A percentile compares a stretch with the other conserved stretches of the same genome.
Conservation (phyloP, 2,888 invertebrate genomes). For the Deroplatys truncata region DNA sequence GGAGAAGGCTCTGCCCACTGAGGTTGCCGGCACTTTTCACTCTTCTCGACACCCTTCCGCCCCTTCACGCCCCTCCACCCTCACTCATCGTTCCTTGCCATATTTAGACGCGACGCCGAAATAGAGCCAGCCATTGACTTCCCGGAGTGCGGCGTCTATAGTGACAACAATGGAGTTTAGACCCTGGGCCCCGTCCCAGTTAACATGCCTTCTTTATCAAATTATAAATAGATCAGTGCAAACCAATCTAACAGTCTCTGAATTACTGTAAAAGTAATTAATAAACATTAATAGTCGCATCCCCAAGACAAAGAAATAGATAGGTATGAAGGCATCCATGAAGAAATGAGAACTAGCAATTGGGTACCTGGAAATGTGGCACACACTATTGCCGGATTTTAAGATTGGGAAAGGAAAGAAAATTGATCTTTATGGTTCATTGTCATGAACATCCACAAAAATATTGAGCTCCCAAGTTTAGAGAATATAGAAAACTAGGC, state of each 20-base stretch:
- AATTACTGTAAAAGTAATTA: neutral
- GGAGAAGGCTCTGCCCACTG: constrained; percentile 28
- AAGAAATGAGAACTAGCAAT: neutral
- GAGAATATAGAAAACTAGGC: no score
- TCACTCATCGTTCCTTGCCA: neutral
- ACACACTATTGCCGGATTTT: neutral
- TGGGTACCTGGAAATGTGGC: no score
- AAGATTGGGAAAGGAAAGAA: neutral
- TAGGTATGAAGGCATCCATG: no score
- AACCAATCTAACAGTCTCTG: neutral
- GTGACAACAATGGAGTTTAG: constrained; percentile 1
- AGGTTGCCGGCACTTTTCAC: constrained; percentile 16
- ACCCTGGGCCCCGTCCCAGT: neutral
- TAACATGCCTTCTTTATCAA: neutral
- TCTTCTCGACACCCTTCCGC: constrained; percentile 9
- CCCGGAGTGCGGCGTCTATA: neutral
- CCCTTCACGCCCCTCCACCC: neutral
- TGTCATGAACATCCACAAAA: no score
- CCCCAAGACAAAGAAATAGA: neutral
- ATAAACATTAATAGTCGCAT: neutral
- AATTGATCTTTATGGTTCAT: no score
- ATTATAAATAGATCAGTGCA: neutral
- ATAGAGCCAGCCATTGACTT: constrained; percentile 16
- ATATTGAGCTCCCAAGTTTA: no score
- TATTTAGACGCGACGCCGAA: constrained; percentile 22